A percentile compares a stretch with the other conserved stretches of the same genome.
Evolutionary conservation across 2,797 vertebrate species (phyloP).

Genomic region (Cynodonichthys magdalenae): DNA sequence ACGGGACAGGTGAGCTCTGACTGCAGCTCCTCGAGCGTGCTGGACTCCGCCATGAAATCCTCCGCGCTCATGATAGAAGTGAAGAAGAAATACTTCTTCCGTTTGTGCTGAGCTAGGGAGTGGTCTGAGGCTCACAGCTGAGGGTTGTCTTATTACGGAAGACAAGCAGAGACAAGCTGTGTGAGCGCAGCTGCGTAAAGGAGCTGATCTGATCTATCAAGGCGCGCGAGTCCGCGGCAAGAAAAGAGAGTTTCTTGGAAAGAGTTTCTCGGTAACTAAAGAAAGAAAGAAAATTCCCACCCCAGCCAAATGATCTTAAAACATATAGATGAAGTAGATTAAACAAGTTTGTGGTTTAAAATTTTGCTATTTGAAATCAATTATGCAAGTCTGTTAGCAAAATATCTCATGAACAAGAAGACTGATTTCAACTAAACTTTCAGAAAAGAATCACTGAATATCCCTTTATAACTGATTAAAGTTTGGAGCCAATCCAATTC

Average conservation of each 20-base stretch:
- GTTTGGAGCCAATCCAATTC: too few relatives aligned
- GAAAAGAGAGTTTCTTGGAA: constrained; percentile 2
- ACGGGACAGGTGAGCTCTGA: constrained; percentile 80
- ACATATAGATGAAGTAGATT: neutral
- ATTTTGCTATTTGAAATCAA: too few relatives aligned
- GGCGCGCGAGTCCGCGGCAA: neutral
- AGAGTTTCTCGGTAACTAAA: neutral
- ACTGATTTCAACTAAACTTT: too few relatives aligned
- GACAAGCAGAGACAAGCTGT: constrained; percentile 49
- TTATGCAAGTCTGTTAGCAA: too few relatives aligned
- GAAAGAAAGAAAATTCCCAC: too few relatives aligned
- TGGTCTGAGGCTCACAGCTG: constrained; percentile 36
- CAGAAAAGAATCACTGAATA: too few relatives aligned
- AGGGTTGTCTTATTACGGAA: constrained; percentile 29
- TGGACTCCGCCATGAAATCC: constrained; percentile 71
- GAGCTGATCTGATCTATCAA: neutral
- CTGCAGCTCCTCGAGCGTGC: constrained; percentile 76
- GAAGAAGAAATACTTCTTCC: constrained; percentile 13
- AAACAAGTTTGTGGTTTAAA: too few relatives aligned
- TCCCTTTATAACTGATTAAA: too few relatives aligned
- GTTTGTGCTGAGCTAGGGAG: constrained; percentile 35
- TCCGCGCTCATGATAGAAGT: constrained; percentile 39
- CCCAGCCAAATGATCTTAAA: neutral
- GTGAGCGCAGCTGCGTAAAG: neutral
- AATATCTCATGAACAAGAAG: too few relatives aligned